Evolutionary conservation across 2,797 vertebrate genomes (phyloP).

Genomic region (Sebastolobus altivelis): DNA sequence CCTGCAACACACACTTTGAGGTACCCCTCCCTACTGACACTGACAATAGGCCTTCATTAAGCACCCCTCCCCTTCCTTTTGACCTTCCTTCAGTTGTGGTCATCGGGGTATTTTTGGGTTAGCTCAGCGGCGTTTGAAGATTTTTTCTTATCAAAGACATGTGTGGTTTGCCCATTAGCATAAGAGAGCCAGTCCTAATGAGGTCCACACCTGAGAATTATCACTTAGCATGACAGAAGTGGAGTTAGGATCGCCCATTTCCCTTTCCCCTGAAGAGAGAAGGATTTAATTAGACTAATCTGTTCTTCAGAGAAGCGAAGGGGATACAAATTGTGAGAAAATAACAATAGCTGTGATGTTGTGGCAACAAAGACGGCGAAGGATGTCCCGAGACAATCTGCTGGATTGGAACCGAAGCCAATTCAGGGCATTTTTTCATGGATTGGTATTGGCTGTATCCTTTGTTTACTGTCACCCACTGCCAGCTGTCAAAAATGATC

Average conservation of each 20-base stretch:
- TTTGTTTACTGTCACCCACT: conserved; percentile 42
- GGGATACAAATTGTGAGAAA: conserved; percentile 25
- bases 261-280: conserved; percentile 40
- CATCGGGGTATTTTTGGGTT: conserved; percentile 30
- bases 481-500: conserved; percentile 30
- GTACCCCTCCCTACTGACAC: conserved; percentile 37
- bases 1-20: conserved; percentile 71
- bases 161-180: conserved; percentile 43
- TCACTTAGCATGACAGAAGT: conserved; percentile 45
- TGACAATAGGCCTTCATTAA: conserved; percentile 70
- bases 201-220: conserved; percentile 50
- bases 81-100: conserved; percentile 46
- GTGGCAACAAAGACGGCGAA: conserved; percentile 38
- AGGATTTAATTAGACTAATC: conserved; percentile 51
- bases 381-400: conserved; percentile 35
- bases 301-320: conserved; percentile 34
- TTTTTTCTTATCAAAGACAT: conserved; percentile 50
- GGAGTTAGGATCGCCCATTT: conserved; percentile 32
- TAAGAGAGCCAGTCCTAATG: conserved; percentile 44
- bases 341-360: conserved; percentile 44
- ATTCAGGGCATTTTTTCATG: conserved; percentile 7
- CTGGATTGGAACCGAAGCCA: conserved; percentile 14
- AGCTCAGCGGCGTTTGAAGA: conserved; percentile 56
- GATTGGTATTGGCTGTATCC: conserved; percentile 15
- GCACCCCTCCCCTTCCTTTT: conserved; percentile 40